Evolutionary conservation across 2,113 vertebrate species (phyloP).

Genomic region (Pithys albifrons): DNA sequence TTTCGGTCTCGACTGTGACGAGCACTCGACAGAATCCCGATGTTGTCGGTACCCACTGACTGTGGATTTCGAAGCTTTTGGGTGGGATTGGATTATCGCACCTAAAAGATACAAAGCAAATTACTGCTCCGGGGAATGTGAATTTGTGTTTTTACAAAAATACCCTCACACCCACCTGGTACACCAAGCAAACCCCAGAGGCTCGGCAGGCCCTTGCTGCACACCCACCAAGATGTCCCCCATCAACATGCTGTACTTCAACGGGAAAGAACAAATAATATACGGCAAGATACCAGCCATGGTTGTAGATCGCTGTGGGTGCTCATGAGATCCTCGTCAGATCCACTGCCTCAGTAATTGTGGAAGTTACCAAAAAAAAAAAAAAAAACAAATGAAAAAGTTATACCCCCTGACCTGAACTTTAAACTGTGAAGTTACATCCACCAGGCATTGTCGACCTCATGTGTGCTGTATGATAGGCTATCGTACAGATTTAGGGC

Average conservation of each 20-base stretch:
- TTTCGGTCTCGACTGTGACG: slow-evolving; percentile 93
- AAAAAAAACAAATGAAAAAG: not conserved
- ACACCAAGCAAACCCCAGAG: slow-evolving; percentile 93
- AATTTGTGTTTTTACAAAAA: slow-evolving; percentile 97
- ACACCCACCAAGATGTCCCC: slow-evolving; percentile 99
- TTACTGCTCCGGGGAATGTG: slow-evolving; percentile 97
- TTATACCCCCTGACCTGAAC: slow-evolving; percentile 52
- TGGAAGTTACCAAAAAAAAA: slow-evolving; percentile 4
- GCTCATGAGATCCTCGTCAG: slow-evolving; percentile 81
- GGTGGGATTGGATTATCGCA: slow-evolving; percentile 99
- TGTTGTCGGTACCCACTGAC: slow-evolving; percentile 97
- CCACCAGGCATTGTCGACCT: slow-evolving; percentile 50
- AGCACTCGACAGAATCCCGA: slow-evolving; percentile 91
- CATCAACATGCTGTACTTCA: slow-evolving; percentile 99
- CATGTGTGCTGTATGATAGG: not conserved
- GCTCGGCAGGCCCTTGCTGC: slow-evolving; percentile 94
- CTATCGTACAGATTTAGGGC: slow-evolving; percentile 45
- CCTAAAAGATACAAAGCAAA: slow-evolving; percentile 99
- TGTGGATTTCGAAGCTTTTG: slow-evolving; percentile 97
- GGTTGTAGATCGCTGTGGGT: slow-evolving; percentile 98
- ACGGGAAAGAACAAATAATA: slow-evolving; percentile 95
- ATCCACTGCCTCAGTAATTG: not conserved
- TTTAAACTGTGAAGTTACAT: slow-evolving; percentile 77
- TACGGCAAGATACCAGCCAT: slow-evolving; percentile 98
- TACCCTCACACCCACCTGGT: slow-evolving; percentile 97